Conservation (phyloP, 2,113 vertebrate genomes). For the Perca fluviatilis region DNA sequence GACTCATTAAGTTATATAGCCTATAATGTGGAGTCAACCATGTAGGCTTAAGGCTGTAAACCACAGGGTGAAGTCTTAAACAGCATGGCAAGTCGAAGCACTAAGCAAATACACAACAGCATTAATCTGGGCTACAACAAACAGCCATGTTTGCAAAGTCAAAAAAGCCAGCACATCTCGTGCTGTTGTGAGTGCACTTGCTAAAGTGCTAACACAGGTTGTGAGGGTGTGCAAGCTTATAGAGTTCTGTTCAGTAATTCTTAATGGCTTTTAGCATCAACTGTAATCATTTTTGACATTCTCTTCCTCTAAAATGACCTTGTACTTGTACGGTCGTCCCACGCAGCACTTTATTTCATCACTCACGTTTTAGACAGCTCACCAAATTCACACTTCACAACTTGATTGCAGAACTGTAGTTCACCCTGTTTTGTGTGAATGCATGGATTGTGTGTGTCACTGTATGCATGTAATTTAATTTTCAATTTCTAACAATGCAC, state of each 20-base stretch:
- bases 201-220: slow-evolving; percentile 54
- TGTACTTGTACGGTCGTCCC: slow-evolving; percentile 44
- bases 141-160: slow-evolving; percentile 11
- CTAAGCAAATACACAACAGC: not conserved
- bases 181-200: not conserved
- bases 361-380: slow-evolving; percentile 36
- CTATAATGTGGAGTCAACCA: slow-evolving; percentile 19
- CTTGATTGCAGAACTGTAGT: not conserved
- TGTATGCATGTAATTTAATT: not conserved
- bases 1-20: slow-evolving; percentile 27
- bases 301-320: slow-evolving; percentile 67
- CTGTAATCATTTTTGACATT: slow-evolving; percentile 72
- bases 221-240: slow-evolving; percentile 33
- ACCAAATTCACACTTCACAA: slow-evolving; percentile 23
- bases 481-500: not conserved
- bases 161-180: not conserved
- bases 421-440: slow-evolving; percentile 8
- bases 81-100: slow-evolving; percentile 1
- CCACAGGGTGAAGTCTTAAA: slow-evolving; percentile 9
- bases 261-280: slow-evolving; percentile 79
- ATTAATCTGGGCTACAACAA: slow-evolving; percentile 3
- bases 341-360: slow-evolving; percentile 43
- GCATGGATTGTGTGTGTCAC: not conserved
- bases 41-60: slow-evolving; percentile 3
- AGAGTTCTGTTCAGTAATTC: slow-evolving; percentile 71